Evolutionary conservation across 2,113 vertebrate species (phyloP), one percentile per base, ranked within the genome.

Genomic region (Malurus alboscapulatus): DNA sequence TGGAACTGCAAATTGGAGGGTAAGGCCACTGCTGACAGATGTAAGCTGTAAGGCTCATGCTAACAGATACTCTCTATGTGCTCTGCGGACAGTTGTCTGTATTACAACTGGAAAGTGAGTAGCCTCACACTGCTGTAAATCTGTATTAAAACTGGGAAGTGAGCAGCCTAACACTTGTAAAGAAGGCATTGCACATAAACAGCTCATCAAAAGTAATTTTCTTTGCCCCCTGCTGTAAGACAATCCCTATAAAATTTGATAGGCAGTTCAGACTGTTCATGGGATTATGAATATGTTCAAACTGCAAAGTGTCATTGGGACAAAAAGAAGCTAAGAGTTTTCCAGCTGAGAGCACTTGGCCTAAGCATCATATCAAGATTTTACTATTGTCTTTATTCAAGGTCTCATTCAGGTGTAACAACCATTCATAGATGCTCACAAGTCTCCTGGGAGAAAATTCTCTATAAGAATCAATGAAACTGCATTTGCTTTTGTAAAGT

Each of bases 171-270:
- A 59, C 57, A 26, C 74, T 34, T 87, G 71, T 83, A 74, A 93
- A 95, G 85, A 87, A 53, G 74, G 48, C 68, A 65, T 62, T 92
- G 45, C 90, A 92, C 53, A 48, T 92, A 94, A 96, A 75, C 79
- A 58, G n/a, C 30, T 93, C 42, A 66, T 67, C 63, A 82, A 72
- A 89, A 19, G 24, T 48, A 66, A 50, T 88, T 73, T 84, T 68
- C 48, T 73, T n/a, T 26, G 26, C 30, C 8, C 14, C 27, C 29
- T 47, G 29, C 54, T 77, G 27, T 65, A 77, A 76, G 45, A 47
- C 2, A 2, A 7, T 72, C n/a, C 45, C 26, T 80, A 32, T 73
- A 73, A 86, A 79, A 76, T 88, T 55, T 91, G 61, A 59, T 54
- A 38, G 55, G 40, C 19, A 36, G 67, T 27, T 84, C 63, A 76